Evolutionary conservation across 2,888 invertebrate genomes (phyloP).

Genomic region (Drosophila fulvimacula): DNA sequence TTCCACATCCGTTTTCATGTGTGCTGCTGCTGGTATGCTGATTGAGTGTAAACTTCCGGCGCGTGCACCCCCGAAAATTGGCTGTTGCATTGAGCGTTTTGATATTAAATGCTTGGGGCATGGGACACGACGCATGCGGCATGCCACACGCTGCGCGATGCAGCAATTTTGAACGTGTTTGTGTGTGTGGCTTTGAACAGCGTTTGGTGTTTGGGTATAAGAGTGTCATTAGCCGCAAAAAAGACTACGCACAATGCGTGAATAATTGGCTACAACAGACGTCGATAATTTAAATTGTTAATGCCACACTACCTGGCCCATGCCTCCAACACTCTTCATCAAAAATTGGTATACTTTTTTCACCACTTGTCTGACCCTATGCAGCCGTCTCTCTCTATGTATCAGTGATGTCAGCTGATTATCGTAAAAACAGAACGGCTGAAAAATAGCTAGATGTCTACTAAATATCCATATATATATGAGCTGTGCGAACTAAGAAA

Average conservation of each 20-base stretch:
- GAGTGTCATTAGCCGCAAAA: conserved; percentile 55
- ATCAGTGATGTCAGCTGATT: background rate
- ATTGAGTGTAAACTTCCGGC: conserved; percentile 61
- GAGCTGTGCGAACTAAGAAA: too few species aligned
- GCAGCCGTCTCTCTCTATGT: background rate
- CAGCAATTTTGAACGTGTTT: conserved; percentile 13
- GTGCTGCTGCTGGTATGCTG: conserved; percentile 37
- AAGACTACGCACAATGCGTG: conserved; percentile 64
- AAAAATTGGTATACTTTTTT: conserved; percentile 38
- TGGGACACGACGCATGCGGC: conserved; percentile 7
- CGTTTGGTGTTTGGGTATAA: conserved; percentile 27
- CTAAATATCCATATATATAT: too few species aligned
- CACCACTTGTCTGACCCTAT: conserved; percentile 29
- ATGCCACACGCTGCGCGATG: conserved; percentile 1
- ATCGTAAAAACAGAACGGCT: background rate
- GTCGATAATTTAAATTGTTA: conserved; percentile 71
- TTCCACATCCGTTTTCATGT: conserved; percentile 22
- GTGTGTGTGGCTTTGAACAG: conserved; percentile 11
- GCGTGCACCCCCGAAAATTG: conserved; percentile 51
- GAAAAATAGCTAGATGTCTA: too few species aligned
- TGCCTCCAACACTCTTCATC: conserved; percentile 34
- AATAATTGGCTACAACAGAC: conserved; percentile 72
- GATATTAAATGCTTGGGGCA: conserved; percentile 22
- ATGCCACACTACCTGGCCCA: conserved; percentile 43
- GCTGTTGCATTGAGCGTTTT: conserved; percentile 32